Base-by-base conservation (phyloP, 2,113 vertebrate genomes). In the Zeus faber region DNA sequence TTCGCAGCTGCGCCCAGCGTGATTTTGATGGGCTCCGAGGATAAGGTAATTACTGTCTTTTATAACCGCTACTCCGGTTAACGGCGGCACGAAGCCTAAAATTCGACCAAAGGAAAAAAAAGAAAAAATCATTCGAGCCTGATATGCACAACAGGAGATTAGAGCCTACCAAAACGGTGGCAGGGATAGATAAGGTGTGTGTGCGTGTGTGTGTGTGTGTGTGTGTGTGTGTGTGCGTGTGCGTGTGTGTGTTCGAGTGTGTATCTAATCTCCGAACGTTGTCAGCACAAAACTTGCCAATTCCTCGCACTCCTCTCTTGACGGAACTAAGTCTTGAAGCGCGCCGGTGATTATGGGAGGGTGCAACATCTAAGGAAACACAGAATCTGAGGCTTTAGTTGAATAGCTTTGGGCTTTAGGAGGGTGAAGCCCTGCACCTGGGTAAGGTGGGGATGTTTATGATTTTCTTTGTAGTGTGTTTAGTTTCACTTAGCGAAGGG, bases 21-120 rank as follows among this genome's bases (percentile, higher is more conserved):
- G 55, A 58, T 54, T 70, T 55, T 49, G 50, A 72, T 78, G 56
- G 65, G 43, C 56, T 62, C 50, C 24, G 17, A 47, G 40, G 54
- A 58, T 70, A 58, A 21, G 51, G 31, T 61, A 66, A 26, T 58
- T 50, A 31, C 46, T 23, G 18, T 49, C 26, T 62, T 47, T 65
- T 44, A 55, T 59, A 54, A 69, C 6, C 41, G 20, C 24, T 3
- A 10, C 51, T 61, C 47, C 24, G 69, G 14, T 58, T 58, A 69
- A 61, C 41, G 24, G 46, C 20, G n/a, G n/a, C n/a, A n/a, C n/a
- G n/a, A n/a, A n/a, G n/a, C n/a, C n/a, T n/a, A n/a, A n/a, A n/a
- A n/a, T n/a, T n/a, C n/a, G n/a, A n/a, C n/a, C n/a, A n/a, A n/a
- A n/a, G n/a, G n/a, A n/a, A n/a, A n/a, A n/a, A n/a, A n/a, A n/a